phyloP scores from a whole-genome alignment of 1,140 invertebrate genomes.

The Saccostrea glomerata region DNA sequence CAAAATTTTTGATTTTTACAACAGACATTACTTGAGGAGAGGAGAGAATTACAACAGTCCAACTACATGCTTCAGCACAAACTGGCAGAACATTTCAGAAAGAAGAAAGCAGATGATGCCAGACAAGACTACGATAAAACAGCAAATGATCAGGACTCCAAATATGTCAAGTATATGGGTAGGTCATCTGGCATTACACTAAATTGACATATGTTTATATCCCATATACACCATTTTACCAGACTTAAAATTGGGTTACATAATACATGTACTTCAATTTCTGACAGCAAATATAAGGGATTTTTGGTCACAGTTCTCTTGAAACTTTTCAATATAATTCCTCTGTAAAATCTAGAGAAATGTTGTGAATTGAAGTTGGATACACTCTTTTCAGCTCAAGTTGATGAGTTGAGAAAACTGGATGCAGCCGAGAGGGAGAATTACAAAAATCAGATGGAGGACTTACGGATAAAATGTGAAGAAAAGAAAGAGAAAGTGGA shows the following conservation, averaged over 20 bases:
- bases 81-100: conserved; percentile 77
- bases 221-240: too few species aligned
- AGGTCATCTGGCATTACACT: conserved; percentile 42
- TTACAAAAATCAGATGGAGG: conserved; percentile 72
- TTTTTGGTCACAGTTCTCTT: background rate
- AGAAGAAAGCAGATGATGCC: conserved; percentile 76
- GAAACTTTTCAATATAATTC: background rate
- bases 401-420: conserved; percentile 75
- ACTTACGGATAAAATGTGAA: conserved; percentile 72
- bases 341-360: background rate
- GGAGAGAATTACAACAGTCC: conserved; percentile 74
- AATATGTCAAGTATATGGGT: conserved; percentile 79
- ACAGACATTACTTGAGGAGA: conserved; percentile 71
- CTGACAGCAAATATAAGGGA: too few species aligned
- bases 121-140: conserved; percentile 76
- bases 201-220: background rate
- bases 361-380: background rate
- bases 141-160: conserved; percentile 77
- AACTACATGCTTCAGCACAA: conserved; percentile 77
- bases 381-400: conserved; percentile 65
- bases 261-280: too few species aligned
- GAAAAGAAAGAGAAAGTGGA: conserved; percentile 74
- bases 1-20: conserved; percentile 34
- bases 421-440: conserved; percentile 67
- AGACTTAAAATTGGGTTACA: too few species aligned